These are phyloP conservation scores for Drosophila greeni DNA, from an alignment of 2,888 invertebrate species.

Conservation along the genomic window DNA sequence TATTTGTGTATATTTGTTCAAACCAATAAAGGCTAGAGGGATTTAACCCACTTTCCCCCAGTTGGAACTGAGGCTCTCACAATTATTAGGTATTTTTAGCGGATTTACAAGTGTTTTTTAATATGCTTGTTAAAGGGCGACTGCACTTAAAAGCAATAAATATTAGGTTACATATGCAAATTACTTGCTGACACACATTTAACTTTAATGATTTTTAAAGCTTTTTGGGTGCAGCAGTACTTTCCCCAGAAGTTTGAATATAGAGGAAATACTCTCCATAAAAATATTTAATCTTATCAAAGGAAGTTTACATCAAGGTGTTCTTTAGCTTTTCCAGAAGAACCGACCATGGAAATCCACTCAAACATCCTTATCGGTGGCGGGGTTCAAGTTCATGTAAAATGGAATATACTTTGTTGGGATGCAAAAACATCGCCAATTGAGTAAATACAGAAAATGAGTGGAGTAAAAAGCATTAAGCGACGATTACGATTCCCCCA, in stretches of 20 bases:
- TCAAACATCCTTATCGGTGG: conserved; percentile 15
- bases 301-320: not conserved
- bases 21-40: conserved; percentile 9
- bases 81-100: not conserved
- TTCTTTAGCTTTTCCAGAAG: conserved; percentile 1
- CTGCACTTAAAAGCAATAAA: conserved; percentile 8
- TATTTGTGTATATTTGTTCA: conserved; percentile 18
- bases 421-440: conserved; percentile 13
- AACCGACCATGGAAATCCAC: not conserved
- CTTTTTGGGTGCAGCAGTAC: not conserved
- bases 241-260: not conserved
- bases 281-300: conserved; percentile 22
- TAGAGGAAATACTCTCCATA: not conserved
- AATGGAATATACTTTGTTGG: not conserved
- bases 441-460: conserved; percentile 23
- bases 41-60: conserved; percentile 16
- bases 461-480: conserved; percentile 13
- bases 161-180: conserved; percentile 7
- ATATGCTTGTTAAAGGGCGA: conserved; percentile 23
- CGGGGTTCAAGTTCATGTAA: conserved; percentile 31
- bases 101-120: conserved; percentile 23
- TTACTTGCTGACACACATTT: conserved; percentile 12
- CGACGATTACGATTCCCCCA: conserved; percentile 25
- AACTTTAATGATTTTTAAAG: conserved; percentile 19
- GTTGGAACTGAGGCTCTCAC: not conserved